phyloP scores from a whole-genome alignment of 2,797 vertebrate species.

The Vespertilio murinus region DNA sequence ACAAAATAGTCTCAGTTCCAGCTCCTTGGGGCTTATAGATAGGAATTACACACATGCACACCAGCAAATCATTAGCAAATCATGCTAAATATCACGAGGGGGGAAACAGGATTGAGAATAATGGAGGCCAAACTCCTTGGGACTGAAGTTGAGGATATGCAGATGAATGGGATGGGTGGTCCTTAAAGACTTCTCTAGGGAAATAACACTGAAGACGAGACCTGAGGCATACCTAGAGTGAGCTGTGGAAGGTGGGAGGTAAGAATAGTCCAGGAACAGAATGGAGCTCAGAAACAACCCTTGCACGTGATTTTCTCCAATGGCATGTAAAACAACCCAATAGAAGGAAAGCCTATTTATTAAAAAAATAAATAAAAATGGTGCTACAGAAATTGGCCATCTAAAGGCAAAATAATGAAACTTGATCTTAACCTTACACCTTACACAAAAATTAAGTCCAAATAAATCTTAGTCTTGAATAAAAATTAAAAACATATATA shows the following conservation, averaged over 20 bases:
- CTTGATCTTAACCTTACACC: neutral
- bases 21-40: neutral
- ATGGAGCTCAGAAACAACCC: neutral
- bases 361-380: neutral
- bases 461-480: neutral
- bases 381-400: neutral
- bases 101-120: neutral
- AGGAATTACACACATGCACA: neutral
- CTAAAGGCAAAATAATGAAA: neutral
- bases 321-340: neutral
- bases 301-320: neutral
- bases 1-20: neutral
- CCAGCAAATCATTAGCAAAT: neutral
- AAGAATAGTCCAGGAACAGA: neutral
- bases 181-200: neutral
- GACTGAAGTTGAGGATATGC: neutral
- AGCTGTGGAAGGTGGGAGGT: neutral
- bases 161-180: neutral
- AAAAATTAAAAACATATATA: neutral
- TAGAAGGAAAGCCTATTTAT: neutral
- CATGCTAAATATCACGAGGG: neutral
- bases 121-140: neutral
- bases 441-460: neutral
- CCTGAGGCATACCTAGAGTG: too few species aligned
- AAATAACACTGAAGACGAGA: neutral